Conservation (phyloP, 2,113 vertebrate species). For the Dromas ardeola region DNA sequence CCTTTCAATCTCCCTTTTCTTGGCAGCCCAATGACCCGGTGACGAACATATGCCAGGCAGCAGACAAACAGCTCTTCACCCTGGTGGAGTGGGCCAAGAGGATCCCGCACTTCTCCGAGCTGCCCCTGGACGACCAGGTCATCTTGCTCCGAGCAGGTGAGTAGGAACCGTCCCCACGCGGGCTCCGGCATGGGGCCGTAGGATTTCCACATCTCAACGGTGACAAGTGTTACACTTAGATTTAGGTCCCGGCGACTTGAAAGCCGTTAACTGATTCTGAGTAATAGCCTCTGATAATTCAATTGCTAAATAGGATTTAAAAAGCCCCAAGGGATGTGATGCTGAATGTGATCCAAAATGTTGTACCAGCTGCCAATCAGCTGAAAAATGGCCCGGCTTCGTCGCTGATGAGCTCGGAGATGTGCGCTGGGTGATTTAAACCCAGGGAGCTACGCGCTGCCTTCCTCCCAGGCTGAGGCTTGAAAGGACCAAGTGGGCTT, state of each 20-base stretch:
- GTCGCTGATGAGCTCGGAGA: background rate
- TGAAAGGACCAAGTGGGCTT: background rate
- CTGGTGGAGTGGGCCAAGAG: constrained; percentile 99
- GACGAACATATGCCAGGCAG: constrained; percentile 97
- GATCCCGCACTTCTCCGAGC: constrained; percentile 94
- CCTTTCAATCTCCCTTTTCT: background rate
- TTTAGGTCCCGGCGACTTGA: background rate
- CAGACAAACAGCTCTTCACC: constrained; percentile 98
- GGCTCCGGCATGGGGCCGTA: rapidly evolving
- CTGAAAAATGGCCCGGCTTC: background rate
- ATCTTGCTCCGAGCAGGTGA: constrained; percentile 94
- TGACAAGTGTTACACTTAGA: background rate
- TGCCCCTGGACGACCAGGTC: constrained; percentile 97
- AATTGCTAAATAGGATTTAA: background rate
- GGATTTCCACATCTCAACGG: rapidly evolving
- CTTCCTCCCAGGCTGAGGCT: background rate
- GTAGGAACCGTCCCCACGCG: background rate
- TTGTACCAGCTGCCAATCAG: background rate
- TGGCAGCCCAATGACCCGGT: constrained; percentile 93
- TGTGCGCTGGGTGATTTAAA: background rate
- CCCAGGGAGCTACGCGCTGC: background rate
- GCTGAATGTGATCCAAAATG: background rate
- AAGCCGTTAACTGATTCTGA: background rate
- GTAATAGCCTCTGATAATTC: background rate
- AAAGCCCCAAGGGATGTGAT: background rate